Evolutionary conservation across 2,113 vertebrate genomes (phyloP), one percentile per base, ranked within the genome.

Genomic region (Chaetops frenatus): DNA sequence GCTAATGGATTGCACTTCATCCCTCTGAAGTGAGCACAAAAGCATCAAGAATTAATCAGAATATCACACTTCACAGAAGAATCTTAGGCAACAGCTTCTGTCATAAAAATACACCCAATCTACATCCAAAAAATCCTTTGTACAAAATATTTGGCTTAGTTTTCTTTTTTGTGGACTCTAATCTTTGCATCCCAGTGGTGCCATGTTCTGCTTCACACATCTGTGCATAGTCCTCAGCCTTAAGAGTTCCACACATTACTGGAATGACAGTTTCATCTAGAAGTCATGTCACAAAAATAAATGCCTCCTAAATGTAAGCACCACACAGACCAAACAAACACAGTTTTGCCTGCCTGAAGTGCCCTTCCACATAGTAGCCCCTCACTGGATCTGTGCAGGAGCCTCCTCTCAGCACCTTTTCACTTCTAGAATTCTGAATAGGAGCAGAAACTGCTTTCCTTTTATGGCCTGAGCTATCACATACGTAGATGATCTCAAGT

Each of bases 81-180:
- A 66, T 48, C 53, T 80, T 71, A 82, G 71, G 47, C 53, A 86
- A 82, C 42, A 57, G 48, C 29, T 40, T 67, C 40, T 80, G 9
- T 67, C 42, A 76, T 42, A 57, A 21, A 70, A 10, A 29, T 29
- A 56, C 19, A 51, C 7, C 6, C 28, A 86, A 71, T 15, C 1
- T 15, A 36, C 2, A 1, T 5, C 15, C 1, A 1, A 15, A 54
- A 66, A 80, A 38, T 0, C 1, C 6, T 11, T 29, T 70, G 44
- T 16, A 66, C 29, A 61, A 85, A 81, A 53, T 53, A 82, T 40
- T 80, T 66, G 7, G 4, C 28, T 40, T 44, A 23, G 11, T 36
- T 61, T 81, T 82, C 28, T 70, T 51, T 69, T 38, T 27, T 38
- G 8, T 64, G 25, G 28, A 15, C 20, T 38, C 31, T 50, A 31